phyloP scores from a whole-genome alignment of 2,113 vertebrate genomes.

The Megaceryle torquata region DNA sequence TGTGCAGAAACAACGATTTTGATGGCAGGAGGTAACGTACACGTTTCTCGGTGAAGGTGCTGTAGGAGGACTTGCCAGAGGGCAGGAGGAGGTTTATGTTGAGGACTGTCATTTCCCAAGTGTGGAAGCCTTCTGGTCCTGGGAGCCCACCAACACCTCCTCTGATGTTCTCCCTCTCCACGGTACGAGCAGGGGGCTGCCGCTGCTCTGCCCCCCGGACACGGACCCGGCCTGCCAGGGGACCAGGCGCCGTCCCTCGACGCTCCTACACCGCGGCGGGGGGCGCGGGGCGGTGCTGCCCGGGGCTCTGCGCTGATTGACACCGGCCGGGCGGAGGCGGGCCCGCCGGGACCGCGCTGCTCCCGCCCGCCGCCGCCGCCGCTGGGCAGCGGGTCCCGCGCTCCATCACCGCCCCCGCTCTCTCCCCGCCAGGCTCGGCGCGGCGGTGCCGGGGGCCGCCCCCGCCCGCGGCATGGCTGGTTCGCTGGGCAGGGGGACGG shows the following conservation, averaged over 20 bases:
- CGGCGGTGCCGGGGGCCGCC: neutral
- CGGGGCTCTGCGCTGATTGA: neutral
- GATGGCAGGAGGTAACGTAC: conserved; percentile 32
- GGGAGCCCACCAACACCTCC: neutral
- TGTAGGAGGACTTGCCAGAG: conserved; percentile 31
- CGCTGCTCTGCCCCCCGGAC: neutral
- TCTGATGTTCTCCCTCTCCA: neutral
- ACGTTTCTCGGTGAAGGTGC: neutral
- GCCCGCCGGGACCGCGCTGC: neutral
- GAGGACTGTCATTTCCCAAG: neutral
- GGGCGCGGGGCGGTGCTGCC: neutral
- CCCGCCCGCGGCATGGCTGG: neutral
- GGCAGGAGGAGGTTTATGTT: neutral
- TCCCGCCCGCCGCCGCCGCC: neutral
- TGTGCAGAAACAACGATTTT: neutral
- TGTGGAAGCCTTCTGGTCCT: neutral
- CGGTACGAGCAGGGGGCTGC: neutral
- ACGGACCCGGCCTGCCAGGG: neutral
- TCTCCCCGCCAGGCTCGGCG: neutral
- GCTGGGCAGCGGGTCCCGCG: neutral
- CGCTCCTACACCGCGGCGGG: neutral
- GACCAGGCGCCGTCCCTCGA: neutral
- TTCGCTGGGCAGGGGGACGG: conserved; percentile 44
- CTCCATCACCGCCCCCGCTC: neutral
- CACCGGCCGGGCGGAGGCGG: neutral